A percentile compares a stretch with the other conserved stretches of the same genome.
Evolutionary conservation across 2,888 invertebrate species (phyloP).

Genomic region (Psylliodes chrysocephalus): DNA sequence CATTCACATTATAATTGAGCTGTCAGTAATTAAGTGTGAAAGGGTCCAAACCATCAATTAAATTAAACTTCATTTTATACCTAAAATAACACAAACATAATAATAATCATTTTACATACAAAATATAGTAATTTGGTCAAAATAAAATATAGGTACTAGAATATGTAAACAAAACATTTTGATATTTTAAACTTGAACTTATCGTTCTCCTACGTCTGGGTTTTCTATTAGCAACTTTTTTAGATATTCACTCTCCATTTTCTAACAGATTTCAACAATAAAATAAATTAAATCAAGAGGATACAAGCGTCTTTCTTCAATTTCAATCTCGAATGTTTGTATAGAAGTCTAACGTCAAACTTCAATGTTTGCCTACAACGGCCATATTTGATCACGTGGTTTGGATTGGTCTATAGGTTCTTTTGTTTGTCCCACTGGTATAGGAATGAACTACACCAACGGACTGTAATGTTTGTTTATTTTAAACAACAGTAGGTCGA

Average conservation of each 20-base stretch:
- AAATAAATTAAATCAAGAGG: neutral
- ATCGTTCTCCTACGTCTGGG: neutral
- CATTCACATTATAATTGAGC: neutral
- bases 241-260: neutral
- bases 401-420: too few relatives aligned
- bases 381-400: constrained; percentile 10
- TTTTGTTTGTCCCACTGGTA: too few relatives aligned
- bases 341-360: neutral
- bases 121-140: too few relatives aligned
- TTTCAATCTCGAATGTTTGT: neutral
- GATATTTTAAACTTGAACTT: neutral
- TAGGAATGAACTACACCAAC: too few relatives aligned
- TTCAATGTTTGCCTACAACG: neutral
- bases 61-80: neutral
- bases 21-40: neutral
- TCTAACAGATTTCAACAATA: too few relatives aligned
- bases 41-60: neutral
- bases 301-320: neutral
- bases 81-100: neutral
- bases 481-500: too few relatives aligned
- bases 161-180: neutral
- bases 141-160: too few relatives aligned
- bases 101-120: too few relatives aligned
- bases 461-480: too few relatives aligned
- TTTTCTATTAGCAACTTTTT: neutral